Percentiles rank a stretch among this genome's conserved stretches.
Evolutionary conservation across 2,888 invertebrate genomes (phyloP).

Genomic region (Rhagonycha lutea): DNA sequence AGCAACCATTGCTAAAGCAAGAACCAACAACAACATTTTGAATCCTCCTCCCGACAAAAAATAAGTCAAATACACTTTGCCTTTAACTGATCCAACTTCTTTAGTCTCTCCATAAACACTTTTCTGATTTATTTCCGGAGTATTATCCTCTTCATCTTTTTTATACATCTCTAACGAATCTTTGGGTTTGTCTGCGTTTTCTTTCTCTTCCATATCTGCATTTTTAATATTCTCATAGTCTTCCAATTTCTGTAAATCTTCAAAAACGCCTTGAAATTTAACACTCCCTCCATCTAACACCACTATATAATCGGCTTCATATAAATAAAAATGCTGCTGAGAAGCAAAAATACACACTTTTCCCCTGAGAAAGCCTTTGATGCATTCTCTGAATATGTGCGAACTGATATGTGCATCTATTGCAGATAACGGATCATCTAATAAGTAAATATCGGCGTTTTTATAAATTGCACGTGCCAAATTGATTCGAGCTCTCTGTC

Average conservation of each 20-base stretch:
- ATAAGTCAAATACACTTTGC: slow-evolving; percentile 37
- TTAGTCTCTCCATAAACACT: slow-evolving; percentile 36
- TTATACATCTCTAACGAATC: not conserved
- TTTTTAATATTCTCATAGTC: not conserved
- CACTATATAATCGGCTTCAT: not conserved
- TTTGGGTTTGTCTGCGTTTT: not conserved
- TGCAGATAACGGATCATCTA: slow-evolving; percentile 10
- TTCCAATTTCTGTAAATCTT: not conserved
- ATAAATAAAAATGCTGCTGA: slow-evolving; percentile 3
- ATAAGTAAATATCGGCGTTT: slow-evolving; percentile 12
- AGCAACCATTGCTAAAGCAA: slow-evolving; percentile 26
- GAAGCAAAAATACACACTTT: slow-evolving; percentile 9
- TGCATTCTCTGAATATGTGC: slow-evolving; percentile 69
- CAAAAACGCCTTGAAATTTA: not conserved
- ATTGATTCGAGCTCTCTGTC: slow-evolving; percentile 80
- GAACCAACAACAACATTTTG: slow-evolving; percentile 24
- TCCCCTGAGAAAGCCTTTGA: slow-evolving; percentile 35
- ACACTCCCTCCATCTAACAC: not conserved
- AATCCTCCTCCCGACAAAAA: slow-evolving; percentile 38
- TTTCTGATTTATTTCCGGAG: not conserved
- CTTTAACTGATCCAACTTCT: slow-evolving; percentile 35
- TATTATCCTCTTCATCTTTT: not conserved
- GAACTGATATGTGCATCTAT: slow-evolving; percentile 69
- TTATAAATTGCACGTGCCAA: slow-evolving; percentile 47
- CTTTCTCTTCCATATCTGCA: not conserved